These are phyloP conservation scores for Teleopsis dalmanni DNA, from an alignment of 1,140 invertebrate genomes.

Conservation along the genomic window DNA sequence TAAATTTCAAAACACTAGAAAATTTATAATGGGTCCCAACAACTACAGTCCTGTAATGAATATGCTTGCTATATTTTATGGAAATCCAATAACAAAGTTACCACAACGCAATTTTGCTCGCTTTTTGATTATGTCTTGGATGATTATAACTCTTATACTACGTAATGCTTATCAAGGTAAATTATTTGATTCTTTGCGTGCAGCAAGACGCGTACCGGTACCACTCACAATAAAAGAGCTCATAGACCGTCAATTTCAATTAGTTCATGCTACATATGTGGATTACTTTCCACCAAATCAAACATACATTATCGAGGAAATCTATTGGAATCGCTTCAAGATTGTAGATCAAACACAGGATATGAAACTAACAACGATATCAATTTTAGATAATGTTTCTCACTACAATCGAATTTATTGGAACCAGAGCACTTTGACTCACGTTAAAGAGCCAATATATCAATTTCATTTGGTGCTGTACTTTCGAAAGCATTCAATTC, in stretches of 20 bases:
- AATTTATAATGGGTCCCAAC: conserved; percentile 1
- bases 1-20: neutral
- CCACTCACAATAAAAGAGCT: neutral
- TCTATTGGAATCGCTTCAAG: neutral
- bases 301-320: neutral
- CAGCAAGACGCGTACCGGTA: neutral
- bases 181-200: conserved; percentile 11
- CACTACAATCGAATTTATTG: conserved; percentile 7
- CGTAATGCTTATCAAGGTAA: conserved; percentile 17
- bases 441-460: conserved; percentile 8
- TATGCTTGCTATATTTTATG: conserved; percentile 8
- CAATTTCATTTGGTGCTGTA: conserved; percentile 6
- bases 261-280: neutral
- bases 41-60: conserved; percentile 2
- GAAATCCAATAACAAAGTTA: conserved; percentile 10
- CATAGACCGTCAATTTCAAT: neutral
- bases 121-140: conserved; percentile 9
- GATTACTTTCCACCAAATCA: conserved; percentile 8
- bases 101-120: conserved; percentile 13
- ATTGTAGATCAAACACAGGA: neutral
- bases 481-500: conserved; percentile 9
- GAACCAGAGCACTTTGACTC: conserved; percentile 3
- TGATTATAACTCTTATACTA: conserved; percentile 9
- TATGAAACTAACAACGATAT: neutral
- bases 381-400: conserved; percentile 2